Conservation (phyloP, 2,113 vertebrate species). For the Benthochromis sp. region DNA sequence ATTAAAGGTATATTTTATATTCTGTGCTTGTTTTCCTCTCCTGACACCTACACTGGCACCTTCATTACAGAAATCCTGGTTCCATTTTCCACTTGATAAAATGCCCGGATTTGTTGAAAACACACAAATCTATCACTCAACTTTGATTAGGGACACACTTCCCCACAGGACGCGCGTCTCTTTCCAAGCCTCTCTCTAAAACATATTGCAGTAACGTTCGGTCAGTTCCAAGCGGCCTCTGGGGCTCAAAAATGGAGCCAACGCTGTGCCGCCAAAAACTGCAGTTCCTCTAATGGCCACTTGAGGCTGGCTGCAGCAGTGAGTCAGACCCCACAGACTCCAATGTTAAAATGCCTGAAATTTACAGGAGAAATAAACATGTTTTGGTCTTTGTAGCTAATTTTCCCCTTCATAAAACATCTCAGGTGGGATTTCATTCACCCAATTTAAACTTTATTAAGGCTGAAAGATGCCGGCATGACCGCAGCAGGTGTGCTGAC, state of each 20-base stretch:
- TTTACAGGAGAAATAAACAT: not conserved
- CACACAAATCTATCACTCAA: not conserved
- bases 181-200: not conserved
- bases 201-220: not conserved
- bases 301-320: not conserved
- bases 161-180: accelerated
- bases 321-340: not conserved
- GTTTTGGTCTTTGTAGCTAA: not conserved
- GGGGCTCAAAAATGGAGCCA: not conserved
- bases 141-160: not conserved
- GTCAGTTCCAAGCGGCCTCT: not conserved
- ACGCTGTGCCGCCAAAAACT: accelerated
- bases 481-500: not conserved
- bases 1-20: not conserved
- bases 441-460: not conserved
- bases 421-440: not conserved
- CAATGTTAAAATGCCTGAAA: not conserved
- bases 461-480: not conserved
- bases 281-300: not conserved
- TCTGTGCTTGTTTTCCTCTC: not conserved
- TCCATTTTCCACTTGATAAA: not conserved
- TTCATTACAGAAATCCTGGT: not conserved
- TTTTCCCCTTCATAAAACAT: accelerated
- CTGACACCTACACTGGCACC: not conserved
- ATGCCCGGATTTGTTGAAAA: not conserved